These are phyloP conservation scores for Parnassius mnemosyne DNA, from an alignment of 2,888 invertebrate species.

Conservation along the genomic window DNA sequence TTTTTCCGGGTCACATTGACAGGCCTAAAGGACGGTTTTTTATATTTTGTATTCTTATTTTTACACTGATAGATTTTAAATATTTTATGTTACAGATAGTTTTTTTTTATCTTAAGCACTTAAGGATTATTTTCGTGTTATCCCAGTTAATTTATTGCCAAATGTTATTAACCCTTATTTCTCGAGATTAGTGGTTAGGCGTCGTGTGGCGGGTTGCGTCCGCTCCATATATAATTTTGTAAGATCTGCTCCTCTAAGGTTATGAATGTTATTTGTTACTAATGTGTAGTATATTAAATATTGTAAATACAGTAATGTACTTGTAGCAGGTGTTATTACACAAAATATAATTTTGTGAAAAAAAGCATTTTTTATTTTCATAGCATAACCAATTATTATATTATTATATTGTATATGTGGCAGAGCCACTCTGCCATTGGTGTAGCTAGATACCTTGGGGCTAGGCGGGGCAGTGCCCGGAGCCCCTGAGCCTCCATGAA, in stretches of 20 bases:
- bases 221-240: constrained; percentile 55
- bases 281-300: constrained; percentile 79
- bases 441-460: too few relatives aligned
- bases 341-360: constrained; percentile 82
- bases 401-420: too few relatives aligned
- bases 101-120: constrained; percentile 53
- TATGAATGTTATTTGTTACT: constrained; percentile 81
- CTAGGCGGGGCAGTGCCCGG: too few relatives aligned
- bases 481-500: too few relatives aligned
- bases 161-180: constrained; percentile 62
- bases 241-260: constrained; percentile 79
- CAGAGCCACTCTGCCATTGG: too few relatives aligned
- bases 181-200: constrained; percentile 31
- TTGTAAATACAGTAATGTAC: constrained; percentile 77
- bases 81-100: constrained; percentile 51
- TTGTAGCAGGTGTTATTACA: constrained; percentile 81
- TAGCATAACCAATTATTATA: too few relatives aligned
- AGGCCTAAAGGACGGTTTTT: constrained; percentile 57
- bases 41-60: constrained; percentile 51
- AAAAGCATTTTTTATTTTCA: constrained; percentile 48
- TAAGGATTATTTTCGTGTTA: constrained; percentile 71
- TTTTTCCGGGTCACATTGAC: constrained; percentile 25
- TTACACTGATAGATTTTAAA: constrained; percentile 54
- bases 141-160: constrained; percentile 79
- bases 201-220: constrained; percentile 15